These are phyloP conservation scores for Cactoblastis cactorum DNA, from an alignment of 2,888 invertebrate genomes.

Conservation along the genomic window DNA sequence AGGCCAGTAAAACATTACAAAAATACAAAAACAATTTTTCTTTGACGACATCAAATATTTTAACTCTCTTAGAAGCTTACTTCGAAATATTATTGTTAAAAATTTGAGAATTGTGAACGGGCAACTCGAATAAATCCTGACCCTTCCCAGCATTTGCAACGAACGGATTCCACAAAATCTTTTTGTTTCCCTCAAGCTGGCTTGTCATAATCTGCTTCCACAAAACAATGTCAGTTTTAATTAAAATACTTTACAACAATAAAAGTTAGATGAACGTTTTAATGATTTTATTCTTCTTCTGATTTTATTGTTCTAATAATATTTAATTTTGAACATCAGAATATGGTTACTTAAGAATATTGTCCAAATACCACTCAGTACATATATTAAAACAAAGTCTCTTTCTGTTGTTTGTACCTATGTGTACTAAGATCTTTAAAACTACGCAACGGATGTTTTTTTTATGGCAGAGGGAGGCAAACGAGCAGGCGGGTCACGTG, in stretches of 20 bases:
- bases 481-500: too few relatives aligned
- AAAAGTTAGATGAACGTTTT: conserved; percentile 29
- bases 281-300: not conserved
- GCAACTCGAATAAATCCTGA: conserved; percentile 41
- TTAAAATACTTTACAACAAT: conserved; percentile 59
- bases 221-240: conserved; percentile 62
- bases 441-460: too few relatives aligned
- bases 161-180: conserved; percentile 49
- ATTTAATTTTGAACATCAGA: too few relatives aligned
- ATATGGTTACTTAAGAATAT: too few relatives aligned
- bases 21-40: too few relatives aligned
- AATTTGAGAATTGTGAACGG: conserved; percentile 37
- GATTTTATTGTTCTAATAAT: not conserved
- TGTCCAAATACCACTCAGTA: too few relatives aligned
- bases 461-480: too few relatives aligned
- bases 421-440: too few relatives aligned
- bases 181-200: conserved; percentile 54
- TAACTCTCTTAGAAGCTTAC: conserved; percentile 33
- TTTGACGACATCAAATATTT: conserved; percentile 4
- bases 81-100: conserved; percentile 44
- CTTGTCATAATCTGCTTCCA: conserved; percentile 56
- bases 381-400: too few relatives aligned
- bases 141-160: conserved; percentile 37
- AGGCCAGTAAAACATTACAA: too few relatives aligned
- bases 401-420: too few relatives aligned